Evolutionary conservation across 2,888 invertebrate species (phyloP).

Genomic region (Eilema caniola): DNA sequence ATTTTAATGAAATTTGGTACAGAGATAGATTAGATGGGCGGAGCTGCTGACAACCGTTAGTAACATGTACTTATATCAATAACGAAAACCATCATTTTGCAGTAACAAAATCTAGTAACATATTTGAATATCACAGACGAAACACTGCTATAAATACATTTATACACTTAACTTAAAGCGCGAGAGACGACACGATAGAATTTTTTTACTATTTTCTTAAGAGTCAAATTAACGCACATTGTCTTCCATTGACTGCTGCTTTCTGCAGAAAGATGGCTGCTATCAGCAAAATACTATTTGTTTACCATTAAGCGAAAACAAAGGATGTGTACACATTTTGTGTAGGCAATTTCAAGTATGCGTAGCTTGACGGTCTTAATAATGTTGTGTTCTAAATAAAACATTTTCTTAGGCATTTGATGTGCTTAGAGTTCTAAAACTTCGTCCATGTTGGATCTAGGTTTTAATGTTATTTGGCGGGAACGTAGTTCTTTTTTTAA

Average conservation of each 20-base stretch:
- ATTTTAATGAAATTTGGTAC: too few relatives aligned
- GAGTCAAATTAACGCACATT: background rate
- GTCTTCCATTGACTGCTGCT: background rate
- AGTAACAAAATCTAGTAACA: too few relatives aligned
- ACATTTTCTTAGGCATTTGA: too few relatives aligned
- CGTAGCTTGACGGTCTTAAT: background rate
- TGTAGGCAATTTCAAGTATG: background rate
- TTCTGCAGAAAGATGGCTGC: background rate
- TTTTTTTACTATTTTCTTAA: constrained; percentile 3
- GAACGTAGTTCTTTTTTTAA: too few relatives aligned
- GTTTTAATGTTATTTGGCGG: too few relatives aligned
- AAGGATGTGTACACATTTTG: constrained; percentile 15
- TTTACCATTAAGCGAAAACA: background rate
- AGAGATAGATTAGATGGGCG: too few relatives aligned
- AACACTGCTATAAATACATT: background rate
- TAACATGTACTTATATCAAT: background rate
- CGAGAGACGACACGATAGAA: background rate
- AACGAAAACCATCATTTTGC: too few relatives aligned
- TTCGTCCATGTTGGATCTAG: too few relatives aligned
- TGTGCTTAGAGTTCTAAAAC: too few relatives aligned
- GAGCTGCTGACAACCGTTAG: too few relatives aligned
- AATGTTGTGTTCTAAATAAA: too few relatives aligned
- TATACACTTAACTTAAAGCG: background rate
- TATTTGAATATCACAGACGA: background rate
- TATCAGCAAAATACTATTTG: background rate